Conservation (phyloP, 2,113 vertebrate genomes). For the Perca schrenkii region DNA sequence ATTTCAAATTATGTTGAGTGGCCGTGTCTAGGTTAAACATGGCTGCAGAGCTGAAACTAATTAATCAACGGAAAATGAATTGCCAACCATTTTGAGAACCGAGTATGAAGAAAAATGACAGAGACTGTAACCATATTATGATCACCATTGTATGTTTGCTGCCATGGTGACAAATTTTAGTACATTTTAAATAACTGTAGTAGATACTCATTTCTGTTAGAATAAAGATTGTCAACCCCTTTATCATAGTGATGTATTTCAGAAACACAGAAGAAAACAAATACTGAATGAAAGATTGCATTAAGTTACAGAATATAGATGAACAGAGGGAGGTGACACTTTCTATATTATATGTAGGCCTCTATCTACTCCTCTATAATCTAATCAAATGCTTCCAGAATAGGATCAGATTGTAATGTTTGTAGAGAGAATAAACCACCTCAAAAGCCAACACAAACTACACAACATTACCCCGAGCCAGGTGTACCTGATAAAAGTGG, state of each 20-base stretch:
- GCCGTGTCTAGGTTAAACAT: not conserved
- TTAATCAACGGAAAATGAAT: not conserved
- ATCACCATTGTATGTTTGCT: no score
- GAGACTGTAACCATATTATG: not conserved
- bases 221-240: not conserved
- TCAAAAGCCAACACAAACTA: conserved; percentile 5
- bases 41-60: not conserved
- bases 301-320: not conserved
- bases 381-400: not conserved
- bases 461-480: not conserved
- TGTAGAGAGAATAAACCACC: not conserved
- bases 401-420: not conserved
- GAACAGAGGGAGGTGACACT: not conserved
- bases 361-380: conserved; percentile 7
- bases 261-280: not conserved
- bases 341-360: not conserved
- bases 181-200: not conserved
- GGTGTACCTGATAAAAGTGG: not conserved
- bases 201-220: not conserved
- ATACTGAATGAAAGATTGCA: not conserved
- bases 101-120: not conserved
- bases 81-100: not conserved
- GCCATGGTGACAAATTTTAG: no score
- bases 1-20: not conserved
- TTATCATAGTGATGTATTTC: no score